phyloP scores from a whole-genome alignment of 2,888 invertebrate genomes.

The Beris morrisii region DNA sequence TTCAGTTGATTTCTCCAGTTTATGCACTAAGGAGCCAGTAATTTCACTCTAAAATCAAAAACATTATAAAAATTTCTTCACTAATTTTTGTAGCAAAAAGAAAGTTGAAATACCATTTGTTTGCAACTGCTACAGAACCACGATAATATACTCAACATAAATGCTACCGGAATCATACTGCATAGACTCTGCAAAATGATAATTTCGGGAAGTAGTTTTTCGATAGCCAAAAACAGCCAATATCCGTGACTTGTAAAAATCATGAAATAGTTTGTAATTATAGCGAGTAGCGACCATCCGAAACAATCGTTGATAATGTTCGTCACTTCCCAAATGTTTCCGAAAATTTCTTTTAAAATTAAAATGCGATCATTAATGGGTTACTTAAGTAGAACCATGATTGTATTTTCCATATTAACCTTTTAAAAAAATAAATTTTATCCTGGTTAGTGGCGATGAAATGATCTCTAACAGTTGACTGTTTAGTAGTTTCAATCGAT shows the following conservation, averaged over 20 bases:
- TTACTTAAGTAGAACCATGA: slow-evolving; percentile 2
- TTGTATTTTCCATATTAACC: slow-evolving; percentile 23
- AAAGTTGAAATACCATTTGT: slow-evolving; percentile 43
- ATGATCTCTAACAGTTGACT: slow-evolving; percentile 35
- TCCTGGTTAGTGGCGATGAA: neutral
- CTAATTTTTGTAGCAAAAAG: neutral
- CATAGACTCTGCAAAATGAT: slow-evolving; percentile 35
- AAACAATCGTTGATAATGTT: slow-evolving; percentile 46
- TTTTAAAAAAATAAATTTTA: slow-evolving; percentile 23
- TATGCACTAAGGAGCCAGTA: slow-evolving; percentile 52
- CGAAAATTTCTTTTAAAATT: slow-evolving; percentile 47
- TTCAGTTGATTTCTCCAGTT: slow-evolving; percentile 48
- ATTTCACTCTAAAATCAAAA: slow-evolving; percentile 47
- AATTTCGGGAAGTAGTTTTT: slow-evolving; percentile 20
- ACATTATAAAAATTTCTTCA: neutral
- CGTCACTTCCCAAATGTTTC: slow-evolving; percentile 46
- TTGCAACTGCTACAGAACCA: slow-evolving; percentile 45
- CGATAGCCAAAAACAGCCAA: slow-evolving; percentile 45
- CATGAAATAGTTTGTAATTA: slow-evolving; percentile 48
- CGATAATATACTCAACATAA: slow-evolving; percentile 42
- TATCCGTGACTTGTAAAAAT: slow-evolving; percentile 51
- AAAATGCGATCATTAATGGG: slow-evolving; percentile 42
- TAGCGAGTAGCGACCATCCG: slow-evolving; percentile 51
- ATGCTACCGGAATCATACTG: slow-evolving; percentile 43
- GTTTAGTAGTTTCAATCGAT: slow-evolving; percentile 38